phyloP scores from a whole-genome alignment of 2,888 invertebrate species.

The Subacronicta megacephala region DNA sequence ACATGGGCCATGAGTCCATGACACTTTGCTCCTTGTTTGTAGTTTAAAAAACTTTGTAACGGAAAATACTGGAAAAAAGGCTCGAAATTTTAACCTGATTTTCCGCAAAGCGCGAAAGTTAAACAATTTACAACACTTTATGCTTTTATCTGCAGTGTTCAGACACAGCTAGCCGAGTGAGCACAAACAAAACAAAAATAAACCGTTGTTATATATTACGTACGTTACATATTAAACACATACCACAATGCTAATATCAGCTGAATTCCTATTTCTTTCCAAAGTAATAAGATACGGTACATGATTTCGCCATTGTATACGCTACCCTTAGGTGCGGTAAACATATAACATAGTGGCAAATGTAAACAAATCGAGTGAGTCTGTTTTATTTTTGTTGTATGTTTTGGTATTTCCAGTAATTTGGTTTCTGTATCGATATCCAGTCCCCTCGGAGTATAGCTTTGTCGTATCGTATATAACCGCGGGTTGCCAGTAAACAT shows the following conservation, averaged over 20 bases:
- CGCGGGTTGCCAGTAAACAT: slow-evolving; percentile 13
- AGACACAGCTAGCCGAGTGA: slow-evolving; percentile 12
- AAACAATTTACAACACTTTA: slow-evolving; percentile 28
- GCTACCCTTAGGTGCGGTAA: slow-evolving; percentile 6
- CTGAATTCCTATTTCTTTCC: slow-evolving; percentile 18
- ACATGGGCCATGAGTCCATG: background rate
- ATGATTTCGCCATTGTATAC: slow-evolving; percentile 24
- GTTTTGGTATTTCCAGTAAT: slow-evolving; percentile 13
- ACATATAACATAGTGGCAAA: slow-evolving; percentile 25
- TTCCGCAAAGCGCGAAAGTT: slow-evolving; percentile 11
- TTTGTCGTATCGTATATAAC: slow-evolving; percentile 4
- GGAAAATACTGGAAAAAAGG: slow-evolving; percentile 9
- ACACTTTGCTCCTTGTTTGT: slow-evolving; percentile 12
- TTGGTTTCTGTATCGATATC: slow-evolving; percentile 23
- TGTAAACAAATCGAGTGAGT: slow-evolving; percentile 14
- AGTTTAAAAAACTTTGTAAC: slow-evolving; percentile 19
- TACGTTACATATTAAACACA: slow-evolving; percentile 1
- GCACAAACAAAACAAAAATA: slow-evolving; percentile 25
- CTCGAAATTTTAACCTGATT: slow-evolving; percentile 1
- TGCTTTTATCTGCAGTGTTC: slow-evolving; percentile 36
- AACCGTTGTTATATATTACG: slow-evolving; percentile 4
- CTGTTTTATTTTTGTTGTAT: slow-evolving; percentile 20
- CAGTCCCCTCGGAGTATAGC: slow-evolving; percentile 1
- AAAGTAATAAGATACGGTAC: slow-evolving; percentile 25
- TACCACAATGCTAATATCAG: slow-evolving; percentile 16